phyloP scores from a whole-genome alignment of 2,888 invertebrate species.

The Brachycybe producta region DNA sequence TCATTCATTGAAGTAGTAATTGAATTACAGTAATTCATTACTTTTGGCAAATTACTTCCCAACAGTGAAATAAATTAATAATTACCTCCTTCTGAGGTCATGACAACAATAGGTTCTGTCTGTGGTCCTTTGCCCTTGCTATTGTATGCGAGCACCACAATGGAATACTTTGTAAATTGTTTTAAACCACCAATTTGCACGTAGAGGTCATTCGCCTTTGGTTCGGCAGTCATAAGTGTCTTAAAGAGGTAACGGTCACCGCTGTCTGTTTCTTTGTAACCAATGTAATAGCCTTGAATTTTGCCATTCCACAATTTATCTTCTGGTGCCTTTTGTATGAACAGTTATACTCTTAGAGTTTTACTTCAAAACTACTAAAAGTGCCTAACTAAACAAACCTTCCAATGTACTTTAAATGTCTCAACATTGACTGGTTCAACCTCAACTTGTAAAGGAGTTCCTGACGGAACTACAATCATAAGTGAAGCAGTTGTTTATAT shows the following conservation, averaged over 20 bases:
- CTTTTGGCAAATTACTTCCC: neutral
- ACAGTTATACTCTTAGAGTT: too few relatives aligned
- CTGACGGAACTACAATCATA: conserved; percentile 30
- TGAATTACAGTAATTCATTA: neutral
- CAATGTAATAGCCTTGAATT: conserved; percentile 17
- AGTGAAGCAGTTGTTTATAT: conserved; percentile 3
- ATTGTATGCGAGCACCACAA: conserved; percentile 16
- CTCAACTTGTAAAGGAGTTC: conserved; percentile 30
- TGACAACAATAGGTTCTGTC: conserved; percentile 15
- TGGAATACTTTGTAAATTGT: conserved; percentile 16
- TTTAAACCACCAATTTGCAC: conserved; percentile 15
- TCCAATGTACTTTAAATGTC: conserved; percentile 32
- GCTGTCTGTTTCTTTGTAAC: conserved; percentile 16
- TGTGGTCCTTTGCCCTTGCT: conserved; percentile 17
- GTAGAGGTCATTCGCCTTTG: conserved; percentile 9
- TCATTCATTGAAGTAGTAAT: too few relatives aligned
- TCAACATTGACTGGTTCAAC: conserved; percentile 32
- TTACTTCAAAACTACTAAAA: neutral
- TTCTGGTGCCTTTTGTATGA: conserved; percentile 15
- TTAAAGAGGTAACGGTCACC: conserved; percentile 12
- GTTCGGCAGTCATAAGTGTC: conserved; percentile 11
- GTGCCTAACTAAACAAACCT: conserved; percentile 26
- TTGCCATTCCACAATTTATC: conserved; percentile 12
- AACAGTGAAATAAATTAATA: too few relatives aligned
- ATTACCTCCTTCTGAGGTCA: conserved; percentile 18